These are phyloP conservation scores for Cryptoblepharus egeriae DNA, from an alignment of 2,797 vertebrate species.

Conservation along the genomic window DNA sequence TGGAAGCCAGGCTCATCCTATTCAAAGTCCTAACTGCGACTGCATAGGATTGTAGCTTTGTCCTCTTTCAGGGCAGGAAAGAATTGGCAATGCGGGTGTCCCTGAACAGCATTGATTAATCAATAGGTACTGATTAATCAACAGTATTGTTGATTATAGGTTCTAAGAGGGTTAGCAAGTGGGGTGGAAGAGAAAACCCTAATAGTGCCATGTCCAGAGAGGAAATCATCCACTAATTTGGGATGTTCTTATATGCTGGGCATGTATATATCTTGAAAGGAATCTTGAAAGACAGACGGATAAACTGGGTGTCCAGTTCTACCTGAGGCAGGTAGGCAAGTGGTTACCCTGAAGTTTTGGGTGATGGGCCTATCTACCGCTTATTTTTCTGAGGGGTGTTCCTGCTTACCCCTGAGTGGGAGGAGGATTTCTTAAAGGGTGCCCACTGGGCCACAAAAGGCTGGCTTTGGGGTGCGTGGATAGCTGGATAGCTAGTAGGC, in stretches of 20 bases:
- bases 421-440: not conserved
- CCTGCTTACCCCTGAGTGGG: no score
- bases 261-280: not conserved
- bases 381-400: no score
- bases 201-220: not conserved
- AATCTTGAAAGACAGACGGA: no score
- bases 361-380: not conserved
- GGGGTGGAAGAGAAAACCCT: not conserved
- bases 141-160: no score
- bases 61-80: not conserved
- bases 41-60: not conserved
- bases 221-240: no score
- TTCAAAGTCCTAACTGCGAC: not conserved
- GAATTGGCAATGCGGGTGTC: not conserved
- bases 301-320: no score
- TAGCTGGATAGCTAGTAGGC: not conserved
- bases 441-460: not conserved
- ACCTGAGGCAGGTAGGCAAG: not conserved
- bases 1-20: not conserved
- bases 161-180: not conserved
- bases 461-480: not conserved
- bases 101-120: no score
- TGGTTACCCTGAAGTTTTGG: not conserved
- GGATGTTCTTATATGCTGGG: no score
- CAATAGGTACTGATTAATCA: no score